phyloP scores from a whole-genome alignment of 2,797 vertebrate species.

The Clarias laeviceps region DNA sequence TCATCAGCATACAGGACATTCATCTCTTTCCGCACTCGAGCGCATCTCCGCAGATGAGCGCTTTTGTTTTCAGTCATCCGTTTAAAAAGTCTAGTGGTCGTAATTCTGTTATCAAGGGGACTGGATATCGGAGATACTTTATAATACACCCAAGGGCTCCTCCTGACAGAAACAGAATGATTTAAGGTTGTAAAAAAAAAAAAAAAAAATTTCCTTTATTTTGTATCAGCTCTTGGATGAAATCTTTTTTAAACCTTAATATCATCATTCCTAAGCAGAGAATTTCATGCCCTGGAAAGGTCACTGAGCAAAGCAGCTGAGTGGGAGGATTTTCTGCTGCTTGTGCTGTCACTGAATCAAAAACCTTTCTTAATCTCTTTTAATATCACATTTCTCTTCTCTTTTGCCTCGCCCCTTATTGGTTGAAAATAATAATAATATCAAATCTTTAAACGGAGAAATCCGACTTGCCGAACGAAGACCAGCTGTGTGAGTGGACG shows the following conservation, averaged over 20 bases:
- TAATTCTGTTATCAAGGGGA: slow-evolving; percentile 10
- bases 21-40: not conserved
- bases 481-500: not conserved
- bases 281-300: slow-evolving; percentile 9
- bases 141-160: slow-evolving; percentile 1
- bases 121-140: not conserved
- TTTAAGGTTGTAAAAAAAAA: too few relatives aligned
- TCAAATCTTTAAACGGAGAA: slow-evolving; percentile 7
- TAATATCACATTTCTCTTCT: slow-evolving; percentile 3
- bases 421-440: not conserved
- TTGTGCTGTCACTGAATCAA: slow-evolving; percentile 6
- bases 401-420: not conserved
- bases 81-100: slow-evolving; percentile 16
- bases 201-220: not conserved
- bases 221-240: not conserved
- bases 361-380: slow-evolving; percentile 3
- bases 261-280: slow-evolving; percentile 9
- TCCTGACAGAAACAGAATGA: not conserved
- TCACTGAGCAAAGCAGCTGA: not conserved
- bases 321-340: slow-evolving; percentile 6
- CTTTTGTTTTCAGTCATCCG: not conserved
- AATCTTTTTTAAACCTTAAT: not conserved
- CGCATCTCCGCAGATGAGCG: slow-evolving; percentile 1
- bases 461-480: not conserved
- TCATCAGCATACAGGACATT: slow-evolving; percentile 28